Percentiles rank a stretch among this genome's conserved stretches.
phyloP scores from a whole-genome alignment of 1,140 invertebrate genomes.

The Tachypleus tridentatus region DNA sequence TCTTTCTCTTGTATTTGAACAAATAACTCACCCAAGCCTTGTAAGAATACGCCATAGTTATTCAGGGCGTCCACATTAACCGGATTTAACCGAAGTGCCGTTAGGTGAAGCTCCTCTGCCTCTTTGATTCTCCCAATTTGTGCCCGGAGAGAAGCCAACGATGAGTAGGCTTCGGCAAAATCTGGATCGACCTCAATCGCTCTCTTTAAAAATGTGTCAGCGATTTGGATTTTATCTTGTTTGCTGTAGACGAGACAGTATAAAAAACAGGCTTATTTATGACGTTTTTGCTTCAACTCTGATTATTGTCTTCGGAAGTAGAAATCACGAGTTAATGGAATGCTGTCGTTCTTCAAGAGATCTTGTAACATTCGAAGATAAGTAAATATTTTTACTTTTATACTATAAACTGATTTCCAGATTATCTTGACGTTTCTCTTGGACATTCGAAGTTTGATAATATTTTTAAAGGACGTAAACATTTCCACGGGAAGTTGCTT shows the following conservation, averaged over 20 bases:
- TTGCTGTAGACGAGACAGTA: constrained; percentile 24
- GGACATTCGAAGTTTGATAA: too few species aligned
- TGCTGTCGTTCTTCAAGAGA: too few species aligned
- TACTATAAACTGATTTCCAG: too few species aligned
- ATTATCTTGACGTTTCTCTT: too few species aligned
- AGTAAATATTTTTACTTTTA: too few species aligned
- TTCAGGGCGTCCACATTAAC: constrained; percentile 32
- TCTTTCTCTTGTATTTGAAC: too few species aligned
- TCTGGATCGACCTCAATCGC: constrained; percentile 28
- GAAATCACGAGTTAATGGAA: too few species aligned
- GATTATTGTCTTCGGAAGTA: too few species aligned
- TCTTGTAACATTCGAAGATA: too few species aligned
- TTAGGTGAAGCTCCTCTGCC: constrained; percentile 28
- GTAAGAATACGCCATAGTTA: constrained; percentile 35
- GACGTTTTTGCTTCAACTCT: background rate
- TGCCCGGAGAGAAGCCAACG: constrained; percentile 28
- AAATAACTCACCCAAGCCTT: constrained; percentile 32
- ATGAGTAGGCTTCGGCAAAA: constrained; percentile 30
- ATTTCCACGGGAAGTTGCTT: too few species aligned
- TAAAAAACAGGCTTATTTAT: background rate
- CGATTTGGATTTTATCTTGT: constrained; percentile 27
- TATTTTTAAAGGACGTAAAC: too few species aligned
- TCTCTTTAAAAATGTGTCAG: constrained; percentile 28
- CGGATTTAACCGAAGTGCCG: constrained; percentile 26
- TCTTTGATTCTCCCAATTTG: constrained; percentile 24